Base-by-base conservation (phyloP, 2,888 invertebrate species). In the Drosophila anceps region DNA sequence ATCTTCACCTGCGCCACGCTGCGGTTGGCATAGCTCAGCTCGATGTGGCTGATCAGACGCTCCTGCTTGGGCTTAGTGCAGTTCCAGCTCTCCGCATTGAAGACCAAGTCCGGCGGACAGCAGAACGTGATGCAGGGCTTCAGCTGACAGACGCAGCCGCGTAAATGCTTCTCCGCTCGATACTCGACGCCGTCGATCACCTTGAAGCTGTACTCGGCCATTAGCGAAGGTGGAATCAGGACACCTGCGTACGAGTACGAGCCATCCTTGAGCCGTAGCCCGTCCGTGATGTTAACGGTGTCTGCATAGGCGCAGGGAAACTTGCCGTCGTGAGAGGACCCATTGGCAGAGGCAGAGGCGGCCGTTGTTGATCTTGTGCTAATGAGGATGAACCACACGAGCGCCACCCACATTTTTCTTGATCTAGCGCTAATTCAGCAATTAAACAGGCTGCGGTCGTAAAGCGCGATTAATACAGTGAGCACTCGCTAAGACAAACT, bases 111-210 rank as follows among this genome's bases (percentile, higher is more conserved):
- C 0, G 65, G 63, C 0, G 91, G 88, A 59, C 93, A 93, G 69
- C 93, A 93, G 70, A 92, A 91, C n/a, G 91, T 90, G 4, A 93
- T 82, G 69, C 93, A 93, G 2, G 91, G 86, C 59, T 88, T 91
- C 15, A 92, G 57, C 29, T 76, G 72, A 29, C 93, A 93, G 10
- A 92, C 79, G 50, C 93, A 93, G 12, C 93, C 93, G 4, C 92
- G 81, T 12, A 86, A 35, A 63, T 92, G 91, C 24, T 73, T 79
- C 1, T 81, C 58, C 0, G 84, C 82, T 1, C 74, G 70, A 39
- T 89, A 90, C 43, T 83, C 81, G 0, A 88, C 85, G n/a, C 84
- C 82, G 46, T 91, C 89, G 53, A 90, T 82, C 7, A 91, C 85
- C 67, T 88, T 87, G 67, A 91, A 91, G 50, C 81, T 73, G 53